These are phyloP conservation scores for Drosophila vallismaia DNA, from an alignment of 2,888 invertebrate genomes.

Conservation along the genomic window DNA sequence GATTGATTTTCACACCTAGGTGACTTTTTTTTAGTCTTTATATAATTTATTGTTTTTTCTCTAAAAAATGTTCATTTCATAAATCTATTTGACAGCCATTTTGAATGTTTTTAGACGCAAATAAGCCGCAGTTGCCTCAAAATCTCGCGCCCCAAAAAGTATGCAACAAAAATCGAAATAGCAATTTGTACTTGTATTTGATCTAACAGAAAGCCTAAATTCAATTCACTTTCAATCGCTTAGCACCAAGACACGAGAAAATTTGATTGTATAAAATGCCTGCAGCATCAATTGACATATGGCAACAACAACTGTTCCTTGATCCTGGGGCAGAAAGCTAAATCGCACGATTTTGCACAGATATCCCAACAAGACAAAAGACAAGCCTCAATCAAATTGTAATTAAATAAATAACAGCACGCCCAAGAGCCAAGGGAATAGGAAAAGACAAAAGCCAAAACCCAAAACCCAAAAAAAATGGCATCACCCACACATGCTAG, in stretches of 20 bases:
- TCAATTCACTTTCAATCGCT: slow-evolving; percentile 48
- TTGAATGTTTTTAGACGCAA: not conserved
- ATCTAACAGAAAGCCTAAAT: slow-evolving; percentile 50
- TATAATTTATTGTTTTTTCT: not conserved
- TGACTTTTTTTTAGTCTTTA: no score
- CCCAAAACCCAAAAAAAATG: not conserved
- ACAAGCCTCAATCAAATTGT: slow-evolving; percentile 64
- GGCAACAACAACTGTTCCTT: slow-evolving; percentile 4
- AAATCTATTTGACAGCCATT: not conserved
- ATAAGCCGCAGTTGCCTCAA: not conserved
- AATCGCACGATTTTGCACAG: slow-evolving; percentile 21
- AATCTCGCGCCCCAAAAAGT: slow-evolving; percentile 48
- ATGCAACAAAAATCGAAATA: slow-evolving; percentile 47
- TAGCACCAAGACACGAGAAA: slow-evolving; percentile 36
- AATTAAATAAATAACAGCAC: slow-evolving; percentile 65
- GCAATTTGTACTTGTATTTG: slow-evolving; percentile 22
- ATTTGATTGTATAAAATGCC: slow-evolving; percentile 65
- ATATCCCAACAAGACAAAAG: slow-evolving; percentile 39
- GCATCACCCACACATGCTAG: slow-evolving; percentile 11
- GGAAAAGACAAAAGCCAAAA: not conserved
- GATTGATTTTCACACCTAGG: no score
- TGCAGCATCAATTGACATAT: slow-evolving; percentile 53
- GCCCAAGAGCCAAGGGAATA: slow-evolving; percentile 9
- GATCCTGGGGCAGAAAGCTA: slow-evolving; percentile 16
- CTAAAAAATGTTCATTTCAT: not conserved